Evolutionary conservation across 2,888 invertebrate species (phyloP).

Genomic region (Agrypnus murinus): DNA sequence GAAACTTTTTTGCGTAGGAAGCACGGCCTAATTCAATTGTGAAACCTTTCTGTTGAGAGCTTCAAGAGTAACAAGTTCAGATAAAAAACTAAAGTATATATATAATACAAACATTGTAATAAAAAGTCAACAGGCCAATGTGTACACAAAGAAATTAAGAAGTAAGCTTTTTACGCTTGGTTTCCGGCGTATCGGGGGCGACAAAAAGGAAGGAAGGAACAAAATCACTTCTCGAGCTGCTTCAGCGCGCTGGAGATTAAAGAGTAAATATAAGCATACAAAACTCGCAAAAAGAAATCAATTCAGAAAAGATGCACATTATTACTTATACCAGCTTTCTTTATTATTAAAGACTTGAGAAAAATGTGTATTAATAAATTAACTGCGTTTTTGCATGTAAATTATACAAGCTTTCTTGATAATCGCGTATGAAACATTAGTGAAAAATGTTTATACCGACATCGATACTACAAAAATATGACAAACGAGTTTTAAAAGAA

Average conservation of each 20-base stretch:
- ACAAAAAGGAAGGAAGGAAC: constrained; percentile 24
- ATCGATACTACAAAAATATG: too few relatives aligned
- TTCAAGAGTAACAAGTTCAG: constrained; percentile 30
- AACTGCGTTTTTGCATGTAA: too few relatives aligned
- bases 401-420: too few relatives aligned
- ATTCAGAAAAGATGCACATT: background rate
- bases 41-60: constrained; percentile 14
- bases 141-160: constrained; percentile 49
- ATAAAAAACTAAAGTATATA: constrained; percentile 37
- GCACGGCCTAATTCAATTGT: constrained; percentile 24
- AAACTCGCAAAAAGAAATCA: constrained; percentile 17
- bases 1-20: constrained; percentile 20
- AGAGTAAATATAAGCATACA: constrained; percentile 26
- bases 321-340: too few relatives aligned
- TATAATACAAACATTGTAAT: constrained; percentile 40
- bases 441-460: too few relatives aligned
- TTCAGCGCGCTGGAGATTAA: constrained; percentile 27
- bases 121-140: constrained; percentile 44
- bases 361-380: too few relatives aligned
- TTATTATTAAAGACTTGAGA: too few relatives aligned
- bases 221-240: constrained; percentile 31
- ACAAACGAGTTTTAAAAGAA: too few relatives aligned
- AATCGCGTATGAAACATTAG: too few relatives aligned
- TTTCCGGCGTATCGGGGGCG: constrained; percentile 32
- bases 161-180: constrained; percentile 45